Evolutionary conservation across 2,113 vertebrate genomes (phyloP), one percentile per base, ranked within the genome.

Genomic region (Meles meles): DNA sequence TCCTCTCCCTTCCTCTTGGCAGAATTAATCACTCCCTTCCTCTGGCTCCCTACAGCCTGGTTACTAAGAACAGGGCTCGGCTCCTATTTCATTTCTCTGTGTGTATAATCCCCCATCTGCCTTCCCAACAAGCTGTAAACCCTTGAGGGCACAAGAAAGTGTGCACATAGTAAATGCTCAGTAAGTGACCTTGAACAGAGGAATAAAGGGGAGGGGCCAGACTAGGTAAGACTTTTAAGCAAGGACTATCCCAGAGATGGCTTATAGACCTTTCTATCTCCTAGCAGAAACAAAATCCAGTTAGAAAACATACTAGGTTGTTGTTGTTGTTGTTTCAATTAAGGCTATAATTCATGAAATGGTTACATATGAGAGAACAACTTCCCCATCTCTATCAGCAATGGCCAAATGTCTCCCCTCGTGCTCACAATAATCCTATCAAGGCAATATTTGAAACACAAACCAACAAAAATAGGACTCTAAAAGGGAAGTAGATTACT

Each of bases 321-420:
- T 55, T 55, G 52, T 52, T 17, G 15, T 76, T 14, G 23, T 27
- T 61, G 27, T 61, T 61, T 59, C 57, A 47, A n/a, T 21, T 25
- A 87, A 76, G 63, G 76, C 49, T 93, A 67, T 61, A 93, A 96
- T 92, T 96, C 57, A 67, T 44, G n/a, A 69, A 79, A 76, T 42
- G 63, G 21, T 20, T 55, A n/a, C 13, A 87, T 3, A 76, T 1
- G 79, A n/a, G 14, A 29, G 47, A 67, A 5, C 6, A 52, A 76
- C 34, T 88, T 94, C n/a, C 77, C 20, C 47, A 21, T 77, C 57
- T 72, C 76, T 82, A 67, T 61, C 63, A 86, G 57, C 89, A 29
- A 71, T 12, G 25, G 37, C 63, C 39, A 55, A 72, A 74, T 14
- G 2, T 81, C 71, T 92, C 8, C 12, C 49, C 67, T 55, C n/a